phyloP scores from a whole-genome alignment of 1,140 invertebrate genomes.

The Reticulitermes speratus region DNA sequence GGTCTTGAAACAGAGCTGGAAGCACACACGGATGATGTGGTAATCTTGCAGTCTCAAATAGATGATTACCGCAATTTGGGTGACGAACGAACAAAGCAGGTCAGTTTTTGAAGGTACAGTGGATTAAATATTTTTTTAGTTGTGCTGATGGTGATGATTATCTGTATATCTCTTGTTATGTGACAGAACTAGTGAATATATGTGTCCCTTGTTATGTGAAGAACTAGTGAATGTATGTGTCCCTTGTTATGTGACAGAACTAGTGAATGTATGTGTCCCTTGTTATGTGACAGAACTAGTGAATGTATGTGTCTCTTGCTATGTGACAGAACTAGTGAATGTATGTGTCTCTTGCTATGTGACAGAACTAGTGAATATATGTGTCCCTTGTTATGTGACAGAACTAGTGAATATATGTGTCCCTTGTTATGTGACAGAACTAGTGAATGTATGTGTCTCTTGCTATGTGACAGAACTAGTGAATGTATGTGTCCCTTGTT shows the following conservation, averaged over 20 bases:
- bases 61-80: constrained; percentile 48
- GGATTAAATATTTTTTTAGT: not conserved
- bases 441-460: not conserved
- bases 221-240: constrained; percentile 32
- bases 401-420: not conserved
- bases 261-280: constrained; percentile 4
- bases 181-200: constrained; percentile 35
- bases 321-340: constrained; percentile 38
- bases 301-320: not conserved
- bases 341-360: constrained; percentile 31
- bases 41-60: constrained; percentile 39
- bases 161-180: constrained; percentile 28
- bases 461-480: not conserved
- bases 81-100: constrained; percentile 45
- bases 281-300: constrained; percentile 38
- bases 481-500: not conserved
- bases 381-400: not conserved
- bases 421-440: constrained; percentile 36
- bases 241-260: constrained; percentile 35
- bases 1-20: constrained; percentile 52
- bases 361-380: constrained; percentile 25
- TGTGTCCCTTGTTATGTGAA: constrained; percentile 33
- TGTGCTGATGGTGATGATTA: not conserved
- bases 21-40: constrained; percentile 44
- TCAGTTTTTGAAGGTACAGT: constrained; percentile 24